Evolutionary conservation across 2,888 invertebrate species (phyloP).

Genomic region (Boloria euphrosyne): DNA sequence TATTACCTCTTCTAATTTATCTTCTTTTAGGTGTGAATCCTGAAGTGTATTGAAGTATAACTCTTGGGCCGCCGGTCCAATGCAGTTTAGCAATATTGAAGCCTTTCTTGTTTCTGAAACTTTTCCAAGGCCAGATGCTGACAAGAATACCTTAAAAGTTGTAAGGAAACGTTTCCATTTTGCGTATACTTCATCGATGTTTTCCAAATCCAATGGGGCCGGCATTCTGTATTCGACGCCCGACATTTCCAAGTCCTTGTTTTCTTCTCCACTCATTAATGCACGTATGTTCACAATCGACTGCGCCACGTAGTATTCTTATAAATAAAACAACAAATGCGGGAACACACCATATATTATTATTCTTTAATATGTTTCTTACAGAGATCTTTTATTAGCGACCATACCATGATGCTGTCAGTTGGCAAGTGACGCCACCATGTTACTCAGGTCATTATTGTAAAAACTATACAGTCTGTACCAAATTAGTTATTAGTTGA

Average conservation of each 20-base stretch:
- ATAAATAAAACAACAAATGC: too few species aligned
- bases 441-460: too few species aligned
- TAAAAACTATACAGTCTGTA: too few species aligned
- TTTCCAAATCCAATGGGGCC: background rate
- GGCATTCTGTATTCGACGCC: slow-evolving; percentile 1
- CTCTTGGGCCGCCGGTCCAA: background rate
- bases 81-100: slow-evolving; percentile 7
- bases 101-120: slow-evolving; percentile 14
- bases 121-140: slow-evolving; percentile 8
- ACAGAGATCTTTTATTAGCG: too few species aligned
- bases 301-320: slow-evolving; percentile 1
- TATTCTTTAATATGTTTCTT: too few species aligned
- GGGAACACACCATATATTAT: too few species aligned
- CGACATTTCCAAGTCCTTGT: background rate
- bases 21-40: background rate
- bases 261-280: background rate
- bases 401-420: too few species aligned
- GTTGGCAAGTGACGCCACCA: too few species aligned
- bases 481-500: too few species aligned
- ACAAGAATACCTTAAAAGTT: slow-evolving; percentile 1
- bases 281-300: background rate
- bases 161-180: slow-evolving; percentile 5
- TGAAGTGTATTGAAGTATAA: slow-evolving; percentile 10
- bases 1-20: slow-evolving; percentile 3
- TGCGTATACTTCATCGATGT: background rate